Percentiles rank a stretch among this genome's conserved stretches.
These are phyloP conservation scores for Hyperoodon ampullatus DNA, from an alignment of 2,113 vertebrate species.

Conservation along the genomic window DNA sequence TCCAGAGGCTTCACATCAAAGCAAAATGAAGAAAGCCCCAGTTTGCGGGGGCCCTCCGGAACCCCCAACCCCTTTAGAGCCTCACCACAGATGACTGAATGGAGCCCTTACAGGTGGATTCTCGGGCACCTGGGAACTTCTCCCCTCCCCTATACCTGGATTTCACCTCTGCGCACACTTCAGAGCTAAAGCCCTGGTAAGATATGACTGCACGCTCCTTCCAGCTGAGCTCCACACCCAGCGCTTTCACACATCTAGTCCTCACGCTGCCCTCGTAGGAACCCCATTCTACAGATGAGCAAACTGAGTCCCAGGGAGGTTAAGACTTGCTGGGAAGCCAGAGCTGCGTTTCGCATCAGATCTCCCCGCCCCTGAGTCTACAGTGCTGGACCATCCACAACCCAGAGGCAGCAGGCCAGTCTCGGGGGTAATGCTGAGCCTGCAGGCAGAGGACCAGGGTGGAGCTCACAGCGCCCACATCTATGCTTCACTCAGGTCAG, in stretches of 20 bases:
- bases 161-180: neutral
- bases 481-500: neutral
- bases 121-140: neutral
- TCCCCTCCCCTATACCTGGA: neutral
- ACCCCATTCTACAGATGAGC: neutral
- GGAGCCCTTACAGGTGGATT: accelerated
- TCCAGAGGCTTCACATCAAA: neutral
- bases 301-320: accelerated
- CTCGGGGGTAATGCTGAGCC: accelerated
- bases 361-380: accelerated
- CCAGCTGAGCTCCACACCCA: accelerated
- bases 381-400: neutral
- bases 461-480: neutral
- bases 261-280: accelerated
- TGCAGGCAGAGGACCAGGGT: neutral
- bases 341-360: accelerated
- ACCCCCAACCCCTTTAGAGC: too few species aligned
- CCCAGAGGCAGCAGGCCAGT: neutral
- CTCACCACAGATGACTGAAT: accelerated
- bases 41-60: neutral
- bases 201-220: accelerated
- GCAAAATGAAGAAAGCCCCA: neutral
- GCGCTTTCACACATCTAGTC: accelerated
- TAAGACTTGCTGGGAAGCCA: neutral
- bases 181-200: too few species aligned